Evolutionary conservation across 2,888 invertebrate genomes (phyloP), one percentile per base, ranked within the genome.

Genomic region (Cantharis rustica): DNA sequence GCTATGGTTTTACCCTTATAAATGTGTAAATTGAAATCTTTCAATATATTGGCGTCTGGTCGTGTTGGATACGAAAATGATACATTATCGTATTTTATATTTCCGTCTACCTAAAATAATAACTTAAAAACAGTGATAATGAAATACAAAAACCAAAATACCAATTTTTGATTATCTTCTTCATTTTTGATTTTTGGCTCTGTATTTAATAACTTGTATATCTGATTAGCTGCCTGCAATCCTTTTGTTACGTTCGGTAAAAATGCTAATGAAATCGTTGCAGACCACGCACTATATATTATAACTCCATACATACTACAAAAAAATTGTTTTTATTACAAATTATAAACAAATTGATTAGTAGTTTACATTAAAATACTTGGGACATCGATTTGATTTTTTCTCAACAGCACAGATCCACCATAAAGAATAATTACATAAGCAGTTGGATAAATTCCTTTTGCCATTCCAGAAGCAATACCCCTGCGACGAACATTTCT

Each of bases 1-100:
- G 95, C 95, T 0, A 95, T 88, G 0, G 94, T 95, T 86, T 93
- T 91, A 0, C 94, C 94, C 68, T 89, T 88, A 20, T 90, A 85
- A 16, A 95, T 90, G 16, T 90, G 89, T 10, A 95, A 88, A 75
- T 91, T 87, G 0, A 95, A 86, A 0, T 91, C 92, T 81, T 75
- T 77, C 16, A 77, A 69, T 0, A 97, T 94, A 77, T 90, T 89
- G 5, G 93, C 90, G 82, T 92, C 91, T 0, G 91, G 91, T 72
- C 97, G 90, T 0, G 94, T 93, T 0, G 97, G 96, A 86, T 97
- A 97, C 61, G 90, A 89, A 87, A 95, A 95, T 74, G 90, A 86
- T 0, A 96, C 92, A 61, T 92, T 89, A 75, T 92, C 90, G 81
- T 95, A 94, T 68, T 91, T 90, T 0, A 96, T 93, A 83, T 92